These are phyloP conservation scores for Drosophila borborema DNA, from an alignment of 2,888 invertebrate genomes.

Conservation along the genomic window DNA sequence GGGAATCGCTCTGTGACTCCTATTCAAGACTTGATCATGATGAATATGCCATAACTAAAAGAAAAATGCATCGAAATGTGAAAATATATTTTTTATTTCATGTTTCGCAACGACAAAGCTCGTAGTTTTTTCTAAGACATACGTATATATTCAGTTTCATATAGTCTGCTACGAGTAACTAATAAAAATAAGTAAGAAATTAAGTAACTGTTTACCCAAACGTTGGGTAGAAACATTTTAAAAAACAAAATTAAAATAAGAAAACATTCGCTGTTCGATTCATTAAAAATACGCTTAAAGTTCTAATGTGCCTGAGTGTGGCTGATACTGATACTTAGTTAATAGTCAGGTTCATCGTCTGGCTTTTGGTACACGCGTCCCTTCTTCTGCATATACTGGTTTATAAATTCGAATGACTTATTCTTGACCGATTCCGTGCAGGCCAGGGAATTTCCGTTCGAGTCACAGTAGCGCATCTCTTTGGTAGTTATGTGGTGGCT, in stretches of 20 bases:
- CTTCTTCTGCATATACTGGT: slow-evolving; percentile 98
- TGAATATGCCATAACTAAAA: neutral
- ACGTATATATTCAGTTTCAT: neutral
- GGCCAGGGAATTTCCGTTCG: slow-evolving; percentile 45
- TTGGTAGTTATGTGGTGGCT: slow-evolving; percentile 66
- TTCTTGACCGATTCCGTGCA: slow-evolving; percentile 89
- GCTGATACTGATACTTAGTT: slow-evolving; percentile 1
- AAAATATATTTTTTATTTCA: slow-evolving; percentile 1
- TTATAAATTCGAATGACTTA: slow-evolving; percentile 97
- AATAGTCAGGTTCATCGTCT: slow-evolving; percentile 31
- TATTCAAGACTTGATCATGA: neutral
- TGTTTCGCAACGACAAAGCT: slow-evolving; percentile 3
- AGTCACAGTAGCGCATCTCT: slow-evolving; percentile 65
- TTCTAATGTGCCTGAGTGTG: neutral
- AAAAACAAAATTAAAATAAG: neutral
- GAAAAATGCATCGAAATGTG: neutral
- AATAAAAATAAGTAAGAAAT: slow-evolving; percentile 1
- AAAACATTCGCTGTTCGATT: neutral
- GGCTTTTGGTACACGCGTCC: slow-evolving; percentile 87
- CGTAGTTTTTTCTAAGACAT: neutral
- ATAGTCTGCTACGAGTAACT: neutral
- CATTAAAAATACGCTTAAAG: neutral
- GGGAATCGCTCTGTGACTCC: neutral
- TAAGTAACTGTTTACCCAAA: neutral
- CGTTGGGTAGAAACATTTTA: slow-evolving; percentile 1